These are phyloP conservation scores for Vannuccia rotundouncinata DNA, from an alignment of 2,888 invertebrate genomes.

Conservation along the genomic window DNA sequence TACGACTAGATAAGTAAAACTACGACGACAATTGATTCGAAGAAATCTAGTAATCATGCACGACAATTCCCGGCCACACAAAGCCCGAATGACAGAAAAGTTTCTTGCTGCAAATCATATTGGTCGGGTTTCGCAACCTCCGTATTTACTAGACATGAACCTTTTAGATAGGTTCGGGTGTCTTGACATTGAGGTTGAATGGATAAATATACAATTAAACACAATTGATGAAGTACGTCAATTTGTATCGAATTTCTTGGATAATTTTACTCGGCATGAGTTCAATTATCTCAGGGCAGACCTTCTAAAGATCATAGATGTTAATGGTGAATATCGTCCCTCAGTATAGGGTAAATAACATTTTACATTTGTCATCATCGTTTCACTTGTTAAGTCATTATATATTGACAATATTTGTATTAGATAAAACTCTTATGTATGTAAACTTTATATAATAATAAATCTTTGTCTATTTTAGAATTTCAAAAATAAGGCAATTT, in stretches of 20 bases:
- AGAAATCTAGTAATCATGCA: not conserved
- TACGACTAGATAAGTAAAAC: too few relatives aligned
- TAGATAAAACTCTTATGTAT: conserved; percentile 12
- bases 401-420: conserved; percentile 23
- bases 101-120: not conserved
- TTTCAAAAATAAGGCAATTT: too few relatives aligned
- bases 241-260: not conserved
- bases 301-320: not conserved
- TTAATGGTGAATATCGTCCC: not conserved
- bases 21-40: too few relatives aligned
- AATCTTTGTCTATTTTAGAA: too few relatives aligned
- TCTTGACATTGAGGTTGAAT: conserved; percentile 1
- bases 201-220: conserved; percentile 10
- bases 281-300: conserved; percentile 14
- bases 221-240: conserved; percentile 6
- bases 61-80: not conserved
- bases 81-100: conserved; percentile 14
- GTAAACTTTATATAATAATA: conserved; percentile 1
- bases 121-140: not conserved
- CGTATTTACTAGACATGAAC: conserved; percentile 18
- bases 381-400: too few relatives aligned
- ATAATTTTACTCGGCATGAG: not conserved
- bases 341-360: conserved; percentile 2
- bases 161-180: conserved; percentile 3
- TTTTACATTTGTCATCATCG: not conserved